A percentile compares a stretch with the other conserved stretches of the same genome.
Conservation (phyloP, 2,888 invertebrate species). For the Coleophora flavipennella region DNA sequence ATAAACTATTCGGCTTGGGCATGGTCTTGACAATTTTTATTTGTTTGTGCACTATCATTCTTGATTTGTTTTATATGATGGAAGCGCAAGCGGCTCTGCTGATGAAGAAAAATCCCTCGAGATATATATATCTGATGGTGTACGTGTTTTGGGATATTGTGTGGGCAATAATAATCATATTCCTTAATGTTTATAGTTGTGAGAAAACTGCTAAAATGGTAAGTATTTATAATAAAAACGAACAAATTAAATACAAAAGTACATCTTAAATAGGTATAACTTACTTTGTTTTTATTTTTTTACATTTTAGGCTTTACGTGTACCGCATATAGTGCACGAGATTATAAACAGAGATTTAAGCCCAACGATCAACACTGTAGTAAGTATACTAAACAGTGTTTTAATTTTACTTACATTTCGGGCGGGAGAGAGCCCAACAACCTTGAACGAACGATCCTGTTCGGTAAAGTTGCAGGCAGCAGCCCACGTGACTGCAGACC, state of each 20-base stretch:
- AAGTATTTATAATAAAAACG: no score
- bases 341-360: slow-evolving; percentile 41
- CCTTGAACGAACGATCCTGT: no score
- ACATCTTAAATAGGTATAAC: no score
- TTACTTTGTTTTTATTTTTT: no score
- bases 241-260: no score
- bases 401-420: no score
- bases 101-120: neutral
- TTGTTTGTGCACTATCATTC: neutral
- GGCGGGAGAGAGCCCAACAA: no score
- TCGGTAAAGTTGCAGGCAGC: no score
- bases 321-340: slow-evolving; percentile 13
- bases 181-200: neutral
- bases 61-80: neutral
- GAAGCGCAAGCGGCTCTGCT: neutral
- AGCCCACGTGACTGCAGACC: no score
- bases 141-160: slow-evolving; percentile 1
- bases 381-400: no score
- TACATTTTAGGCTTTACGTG: neutral
- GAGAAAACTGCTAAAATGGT: neutral
- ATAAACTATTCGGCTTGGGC: neutral
- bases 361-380: slow-evolving; percentile 18
- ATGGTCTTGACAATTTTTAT: neutral
- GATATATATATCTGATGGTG: neutral
- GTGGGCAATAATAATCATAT: neutral